Evolutionary conservation across 2,797 vertebrate genomes (phyloP).

Genomic region (Onychomys leucogaster): DNA sequence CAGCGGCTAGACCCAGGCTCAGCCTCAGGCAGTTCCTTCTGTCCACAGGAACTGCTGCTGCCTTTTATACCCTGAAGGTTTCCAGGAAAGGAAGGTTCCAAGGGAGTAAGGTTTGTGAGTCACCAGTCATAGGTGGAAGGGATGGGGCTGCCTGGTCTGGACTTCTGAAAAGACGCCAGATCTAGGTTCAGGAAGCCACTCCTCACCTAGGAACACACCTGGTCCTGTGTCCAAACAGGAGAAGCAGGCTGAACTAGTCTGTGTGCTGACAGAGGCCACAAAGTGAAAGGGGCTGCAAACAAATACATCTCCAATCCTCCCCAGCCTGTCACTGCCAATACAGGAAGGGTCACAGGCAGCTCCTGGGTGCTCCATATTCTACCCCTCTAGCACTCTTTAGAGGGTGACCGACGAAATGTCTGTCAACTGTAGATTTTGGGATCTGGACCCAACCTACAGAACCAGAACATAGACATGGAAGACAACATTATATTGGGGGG

Average conservation of each 20-base stretch:
- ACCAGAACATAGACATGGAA: not conserved
- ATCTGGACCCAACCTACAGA: not conserved
- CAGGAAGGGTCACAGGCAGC: not conserved
- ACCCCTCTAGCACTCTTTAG: too few species aligned
- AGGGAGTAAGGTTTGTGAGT: not conserved
- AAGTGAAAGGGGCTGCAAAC: not conserved
- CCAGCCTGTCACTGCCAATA: too few species aligned
- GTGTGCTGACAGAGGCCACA: not conserved
- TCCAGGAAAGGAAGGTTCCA: not conserved
- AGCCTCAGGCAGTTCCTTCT: fast-evolving
- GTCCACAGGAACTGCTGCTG: not conserved
- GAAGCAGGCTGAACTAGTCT: slow-evolving; percentile 46
- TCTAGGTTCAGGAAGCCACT: slow-evolving; percentile 11
- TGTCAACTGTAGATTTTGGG: not conserved
- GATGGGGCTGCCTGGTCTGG: not conserved
- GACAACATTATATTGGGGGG: not conserved
- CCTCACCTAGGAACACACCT: not conserved
- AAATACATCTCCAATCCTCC: not conserved
- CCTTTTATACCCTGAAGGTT: not conserved
- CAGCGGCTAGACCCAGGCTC: not conserved
- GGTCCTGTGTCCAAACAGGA: not conserved
- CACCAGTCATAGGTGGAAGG: too few species aligned
- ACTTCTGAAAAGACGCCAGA: not conserved
- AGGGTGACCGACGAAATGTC: not conserved
- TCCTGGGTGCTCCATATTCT: not conserved